Conservation (phyloP, 2,797 vertebrate genomes). For the Spinibarbus caldwelli region DNA sequence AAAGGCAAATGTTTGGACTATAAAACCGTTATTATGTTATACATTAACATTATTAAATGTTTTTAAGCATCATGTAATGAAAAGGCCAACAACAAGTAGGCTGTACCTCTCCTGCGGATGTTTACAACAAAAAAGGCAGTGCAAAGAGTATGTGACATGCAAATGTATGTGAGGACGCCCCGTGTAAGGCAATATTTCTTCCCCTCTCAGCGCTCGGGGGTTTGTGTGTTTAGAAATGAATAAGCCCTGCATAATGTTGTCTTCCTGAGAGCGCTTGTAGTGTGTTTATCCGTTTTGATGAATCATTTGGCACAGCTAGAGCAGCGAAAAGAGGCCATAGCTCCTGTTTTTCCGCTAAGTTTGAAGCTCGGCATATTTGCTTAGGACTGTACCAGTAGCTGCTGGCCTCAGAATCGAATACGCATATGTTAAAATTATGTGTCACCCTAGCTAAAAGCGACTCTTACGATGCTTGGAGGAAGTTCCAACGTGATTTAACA, state of each 20-base stretch:
- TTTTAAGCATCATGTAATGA: slow-evolving; percentile 5
- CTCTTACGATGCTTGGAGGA: slow-evolving; percentile 22
- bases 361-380: slow-evolving; percentile 26
- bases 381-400: slow-evolving; percentile 26
- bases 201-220: not conserved
- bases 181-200: slow-evolving; percentile 19
- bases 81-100: slow-evolving; percentile 1
- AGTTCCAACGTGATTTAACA: slow-evolving; percentile 9
- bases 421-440: slow-evolving; percentile 33
- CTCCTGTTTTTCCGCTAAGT: slow-evolving; percentile 29
- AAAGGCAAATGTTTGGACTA: slow-evolving; percentile 19
- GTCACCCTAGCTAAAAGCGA: slow-evolving; percentile 26
- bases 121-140: slow-evolving; percentile 32
- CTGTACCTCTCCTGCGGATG: slow-evolving; percentile 3
- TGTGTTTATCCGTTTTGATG: slow-evolving; percentile 45
- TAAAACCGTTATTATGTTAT: slow-evolving; percentile 28
- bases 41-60: slow-evolving; percentile 26
- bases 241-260: slow-evolving; percentile 23
- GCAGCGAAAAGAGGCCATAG: slow-evolving; percentile 33
- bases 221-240: slow-evolving; percentile 34
- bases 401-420: slow-evolving; percentile 19
- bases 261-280: slow-evolving; percentile 28
- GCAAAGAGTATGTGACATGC: not conserved
- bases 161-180: slow-evolving; percentile 10
- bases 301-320: slow-evolving; percentile 44